Base-by-base conservation (phyloP, 2,888 invertebrate genomes). In the Pecten maximus region DNA sequence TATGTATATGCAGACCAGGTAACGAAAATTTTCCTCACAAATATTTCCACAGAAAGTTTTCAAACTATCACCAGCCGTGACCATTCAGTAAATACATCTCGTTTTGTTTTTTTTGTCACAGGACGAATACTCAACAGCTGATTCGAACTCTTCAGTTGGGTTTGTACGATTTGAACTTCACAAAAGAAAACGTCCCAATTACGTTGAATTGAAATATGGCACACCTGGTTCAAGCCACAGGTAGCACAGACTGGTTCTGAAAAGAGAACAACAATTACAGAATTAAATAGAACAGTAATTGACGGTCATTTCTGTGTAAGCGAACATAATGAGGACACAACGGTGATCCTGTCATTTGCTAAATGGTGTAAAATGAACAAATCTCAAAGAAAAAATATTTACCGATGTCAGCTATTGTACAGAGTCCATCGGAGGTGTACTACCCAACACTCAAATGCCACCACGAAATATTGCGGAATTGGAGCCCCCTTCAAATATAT, bases 151-250 rank as follows among this genome's bases (percentile, higher is more conserved):
- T 74, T 35, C 8, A 2, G 60, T 23, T 60, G 60, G 23, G 60
- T 60, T n/a, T 23, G n/a, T 60, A 60, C 8, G 28, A 74, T 28
- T 74, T 74, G 35, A 35, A 74, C 10, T 74, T 74, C 74, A 74
- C 74, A 74, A 74, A 74, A 35, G 74, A 74, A 74, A 35, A 74
- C n/a, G 19, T 19, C 23, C 74, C 74, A 74, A 74, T 74, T 74
- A 74, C 12, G 74, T 74, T 28, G 74, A 74, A 23, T 15, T 35
- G 74, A 74, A 74, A 35, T 74, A 35, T 2, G 15, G 74, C 28
- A 8, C 74, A 74, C 74, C 74, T 74, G 74, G 35, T 74, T 74
- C 74, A 74, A 74, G 19, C 74, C 74, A 74, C 74, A 74, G 74
- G 74, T 74, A 74, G 74, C 35, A 8, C 12, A 35, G 74, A 8